A percentile compares a stretch with the other conserved stretches of the same genome.
Evolutionary conservation across 2,113 vertebrate genomes (phyloP).

Genomic region (Ancistrus triradiatus): DNA sequence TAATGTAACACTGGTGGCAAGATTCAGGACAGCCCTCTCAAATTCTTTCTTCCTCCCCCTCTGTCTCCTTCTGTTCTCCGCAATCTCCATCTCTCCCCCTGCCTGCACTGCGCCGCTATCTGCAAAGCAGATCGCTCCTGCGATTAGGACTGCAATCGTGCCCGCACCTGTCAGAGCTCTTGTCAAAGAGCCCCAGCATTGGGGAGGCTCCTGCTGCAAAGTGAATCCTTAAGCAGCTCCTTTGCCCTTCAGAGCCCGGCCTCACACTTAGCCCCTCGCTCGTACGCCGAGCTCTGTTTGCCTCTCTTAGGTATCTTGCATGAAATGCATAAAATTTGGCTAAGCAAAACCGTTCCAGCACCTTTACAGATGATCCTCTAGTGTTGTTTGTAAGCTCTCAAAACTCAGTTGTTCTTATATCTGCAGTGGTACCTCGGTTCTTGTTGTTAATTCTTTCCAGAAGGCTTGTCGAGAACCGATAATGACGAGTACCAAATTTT

Average conservation of each 20-base stretch:
- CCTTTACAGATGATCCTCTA: no score
- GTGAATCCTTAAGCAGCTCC: conserved; percentile 44
- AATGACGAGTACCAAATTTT: no score
- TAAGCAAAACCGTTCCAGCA: no score
- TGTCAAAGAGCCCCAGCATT: conserved; percentile 31
- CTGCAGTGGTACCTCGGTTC: no score
- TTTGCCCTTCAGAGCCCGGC: conserved; percentile 34
- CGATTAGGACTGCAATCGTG: conserved; percentile 38
- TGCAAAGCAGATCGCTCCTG: conserved; percentile 36
- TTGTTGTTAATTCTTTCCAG: no score
- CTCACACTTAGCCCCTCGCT: not conserved
- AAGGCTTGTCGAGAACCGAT: no score
- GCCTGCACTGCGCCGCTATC: conserved; percentile 13
- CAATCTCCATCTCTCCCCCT: conserved; percentile 13
- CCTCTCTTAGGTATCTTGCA: no score
- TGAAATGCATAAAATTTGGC: no score
- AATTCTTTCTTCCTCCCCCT: conserved; percentile 5
- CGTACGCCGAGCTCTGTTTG: not conserved
- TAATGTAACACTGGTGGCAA: conserved; percentile 19
- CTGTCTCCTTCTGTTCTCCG: not conserved
- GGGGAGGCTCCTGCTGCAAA: conserved; percentile 34
- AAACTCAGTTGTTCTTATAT: no score
- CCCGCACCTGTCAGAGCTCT: conserved; percentile 40
- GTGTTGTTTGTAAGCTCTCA: no score
- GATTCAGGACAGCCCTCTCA: conserved; percentile 1